Conservation (phyloP, 2,113 vertebrate genomes). For the Pseudorectes ferrugineus region DNA sequence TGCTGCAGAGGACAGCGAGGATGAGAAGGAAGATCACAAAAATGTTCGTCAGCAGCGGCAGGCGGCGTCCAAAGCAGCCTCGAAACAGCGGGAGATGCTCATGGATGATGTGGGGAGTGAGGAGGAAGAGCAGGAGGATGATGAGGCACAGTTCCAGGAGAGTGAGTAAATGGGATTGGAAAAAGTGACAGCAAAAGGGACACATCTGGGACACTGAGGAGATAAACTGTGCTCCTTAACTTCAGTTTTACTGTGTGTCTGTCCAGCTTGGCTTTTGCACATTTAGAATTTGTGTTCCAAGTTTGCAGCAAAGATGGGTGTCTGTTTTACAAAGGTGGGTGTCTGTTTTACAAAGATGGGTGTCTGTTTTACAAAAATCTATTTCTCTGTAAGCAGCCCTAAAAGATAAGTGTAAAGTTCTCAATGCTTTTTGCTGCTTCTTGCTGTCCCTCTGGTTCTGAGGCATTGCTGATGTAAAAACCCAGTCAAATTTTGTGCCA, state of each 20-base stretch:
- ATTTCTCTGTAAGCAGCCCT: background rate
- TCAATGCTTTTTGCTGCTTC: background rate
- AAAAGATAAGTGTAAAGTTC: background rate
- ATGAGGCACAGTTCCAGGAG: conserved; percentile 86
- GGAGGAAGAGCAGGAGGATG: conserved; percentile 91
- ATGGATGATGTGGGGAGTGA: conserved; percentile 93
- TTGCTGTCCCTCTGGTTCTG: background rate
- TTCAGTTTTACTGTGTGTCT: accelerated
- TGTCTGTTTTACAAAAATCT: background rate
- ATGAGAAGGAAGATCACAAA: conserved; percentile 92
- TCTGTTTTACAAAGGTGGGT: too few relatives aligned
- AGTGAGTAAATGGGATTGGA: conserved; percentile 73
- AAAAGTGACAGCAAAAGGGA: background rate
- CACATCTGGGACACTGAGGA: background rate
- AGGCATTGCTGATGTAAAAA: background rate
- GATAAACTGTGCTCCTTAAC: accelerated
- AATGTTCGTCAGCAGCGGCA: conserved; percentile 92
- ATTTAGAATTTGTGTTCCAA: accelerated
- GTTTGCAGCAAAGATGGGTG: background rate
- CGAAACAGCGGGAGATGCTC: conserved; percentile 96
- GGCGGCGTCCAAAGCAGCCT: conserved; percentile 96
- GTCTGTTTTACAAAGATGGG: background rate
- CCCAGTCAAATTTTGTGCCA: background rate
- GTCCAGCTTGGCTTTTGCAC: background rate
- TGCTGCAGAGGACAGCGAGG: conserved; percentile 89